Conservation (phyloP, 1,140 invertebrate genomes). For the Ostrea denselamellosa region DNA sequence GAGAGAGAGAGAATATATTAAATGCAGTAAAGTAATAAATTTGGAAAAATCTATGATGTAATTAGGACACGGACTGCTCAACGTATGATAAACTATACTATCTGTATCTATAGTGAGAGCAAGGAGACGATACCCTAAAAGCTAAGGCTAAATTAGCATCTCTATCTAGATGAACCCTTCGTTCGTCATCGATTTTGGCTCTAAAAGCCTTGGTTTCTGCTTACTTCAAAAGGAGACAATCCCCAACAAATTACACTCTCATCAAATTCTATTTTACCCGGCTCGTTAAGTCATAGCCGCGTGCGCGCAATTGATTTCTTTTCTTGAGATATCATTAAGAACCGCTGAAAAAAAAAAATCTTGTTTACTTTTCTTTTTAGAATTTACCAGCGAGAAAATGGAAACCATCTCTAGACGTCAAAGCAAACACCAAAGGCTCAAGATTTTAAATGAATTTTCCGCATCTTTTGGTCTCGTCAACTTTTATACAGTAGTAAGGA, state of each 20-base stretch:
- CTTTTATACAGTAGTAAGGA: neutral
- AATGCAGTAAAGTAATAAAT: too few species aligned
- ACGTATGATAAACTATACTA: too few species aligned
- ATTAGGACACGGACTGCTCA: too few species aligned
- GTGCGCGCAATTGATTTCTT: neutral
- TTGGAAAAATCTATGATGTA: too few species aligned
- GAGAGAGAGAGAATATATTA: too few species aligned
- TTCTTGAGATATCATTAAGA: neutral
- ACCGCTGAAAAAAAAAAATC: neutral
- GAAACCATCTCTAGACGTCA: neutral
- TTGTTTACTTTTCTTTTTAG: neutral
- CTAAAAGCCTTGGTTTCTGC: neutral
- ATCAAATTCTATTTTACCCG: neutral
- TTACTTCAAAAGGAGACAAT: neutral
- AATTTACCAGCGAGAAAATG: neutral
- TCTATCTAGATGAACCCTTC: neutral
- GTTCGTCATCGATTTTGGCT: neutral
- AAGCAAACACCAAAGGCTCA: neutral
- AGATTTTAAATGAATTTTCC: neutral
- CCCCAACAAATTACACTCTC: neutral
- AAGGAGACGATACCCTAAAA: neutral
- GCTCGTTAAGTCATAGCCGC: neutral
- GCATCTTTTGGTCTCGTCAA: neutral
- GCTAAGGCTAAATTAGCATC: neutral
- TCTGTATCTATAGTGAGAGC: too few species aligned